Conservation (phyloP, 2,888 invertebrate species). For the Onthophagus sagittarius region DNA sequence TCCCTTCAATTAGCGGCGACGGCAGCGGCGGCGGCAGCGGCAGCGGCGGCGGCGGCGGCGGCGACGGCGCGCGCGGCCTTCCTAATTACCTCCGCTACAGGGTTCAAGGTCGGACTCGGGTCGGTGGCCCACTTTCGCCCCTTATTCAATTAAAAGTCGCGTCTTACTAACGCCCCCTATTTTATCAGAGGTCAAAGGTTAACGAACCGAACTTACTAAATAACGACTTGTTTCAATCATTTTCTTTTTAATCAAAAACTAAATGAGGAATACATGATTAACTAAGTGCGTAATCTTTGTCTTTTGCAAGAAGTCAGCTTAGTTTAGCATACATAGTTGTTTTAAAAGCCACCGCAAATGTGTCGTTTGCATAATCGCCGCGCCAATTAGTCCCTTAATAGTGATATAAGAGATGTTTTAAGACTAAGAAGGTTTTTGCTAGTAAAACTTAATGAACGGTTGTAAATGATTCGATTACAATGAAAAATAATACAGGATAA, state of each 20-base stretch:
- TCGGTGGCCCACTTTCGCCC: constrained; percentile 41
- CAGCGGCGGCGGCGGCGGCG: constrained; percentile 41
- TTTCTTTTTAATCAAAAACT: neutral
- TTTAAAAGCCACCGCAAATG: neutral
- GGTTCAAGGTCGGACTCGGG: constrained; percentile 34
- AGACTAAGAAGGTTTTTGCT: neutral
- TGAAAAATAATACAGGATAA: too few species aligned
- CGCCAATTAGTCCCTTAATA: neutral
- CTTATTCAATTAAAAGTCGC: constrained; percentile 32
- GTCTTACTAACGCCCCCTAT: constrained; percentile 5
- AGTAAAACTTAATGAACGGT: neutral
- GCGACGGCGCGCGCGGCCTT: constrained; percentile 36
- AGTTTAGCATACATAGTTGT: neutral
- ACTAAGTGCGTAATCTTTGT: neutral
- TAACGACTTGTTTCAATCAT: neutral
- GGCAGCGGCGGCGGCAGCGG: constrained; percentile 45
- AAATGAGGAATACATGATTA: too few species aligned
- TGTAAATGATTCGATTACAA: neutral
- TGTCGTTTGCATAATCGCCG: neutral
- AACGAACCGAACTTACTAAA: neutral
- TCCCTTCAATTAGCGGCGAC: constrained; percentile 46
- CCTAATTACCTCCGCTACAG: constrained; percentile 45
- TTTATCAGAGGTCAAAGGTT: constrained; percentile 5
- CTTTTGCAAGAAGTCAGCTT: neutral
- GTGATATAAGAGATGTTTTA: neutral